Conservation (phyloP, 2,888 invertebrate species). For the Lamellibrachia columna region DNA sequence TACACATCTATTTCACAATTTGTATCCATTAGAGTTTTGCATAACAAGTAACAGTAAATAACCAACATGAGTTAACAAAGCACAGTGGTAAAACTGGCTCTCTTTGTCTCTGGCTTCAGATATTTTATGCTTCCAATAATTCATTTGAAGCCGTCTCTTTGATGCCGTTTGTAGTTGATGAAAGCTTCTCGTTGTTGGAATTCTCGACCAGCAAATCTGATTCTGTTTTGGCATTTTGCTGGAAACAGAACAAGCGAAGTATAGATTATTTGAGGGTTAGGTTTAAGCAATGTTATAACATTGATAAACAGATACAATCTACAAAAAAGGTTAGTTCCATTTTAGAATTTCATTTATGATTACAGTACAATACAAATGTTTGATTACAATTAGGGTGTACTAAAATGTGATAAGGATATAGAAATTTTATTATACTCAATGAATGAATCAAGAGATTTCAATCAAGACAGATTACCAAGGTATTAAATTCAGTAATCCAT, state of each 20-base stretch:
- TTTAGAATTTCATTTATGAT: background rate
- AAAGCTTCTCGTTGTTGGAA: background rate
- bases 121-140: background rate
- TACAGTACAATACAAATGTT: background rate
- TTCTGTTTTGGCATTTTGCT: background rate
- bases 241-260: background rate
- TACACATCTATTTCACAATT: background rate
- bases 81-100: background rate
- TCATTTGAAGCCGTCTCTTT: constrained; percentile 3
- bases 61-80: background rate
- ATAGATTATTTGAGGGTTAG: background rate
- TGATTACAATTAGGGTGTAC: background rate
- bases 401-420: background rate
- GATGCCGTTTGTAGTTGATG: background rate
- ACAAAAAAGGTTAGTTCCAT: background rate
- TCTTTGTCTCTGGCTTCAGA: background rate
- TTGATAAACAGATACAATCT: background rate
- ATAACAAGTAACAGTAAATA: background rate
- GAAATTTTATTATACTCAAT: too few species aligned
- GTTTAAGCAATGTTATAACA: background rate
- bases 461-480: too few species aligned
- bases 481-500: too few species aligned
- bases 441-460: too few species aligned
- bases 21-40: background rate
- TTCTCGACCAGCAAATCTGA: background rate